Percentiles rank a stretch among this genome's conserved stretches.
phyloP scores from a whole-genome alignment of 2,888 invertebrate genomes.

The Drosophila formosana region DNA sequence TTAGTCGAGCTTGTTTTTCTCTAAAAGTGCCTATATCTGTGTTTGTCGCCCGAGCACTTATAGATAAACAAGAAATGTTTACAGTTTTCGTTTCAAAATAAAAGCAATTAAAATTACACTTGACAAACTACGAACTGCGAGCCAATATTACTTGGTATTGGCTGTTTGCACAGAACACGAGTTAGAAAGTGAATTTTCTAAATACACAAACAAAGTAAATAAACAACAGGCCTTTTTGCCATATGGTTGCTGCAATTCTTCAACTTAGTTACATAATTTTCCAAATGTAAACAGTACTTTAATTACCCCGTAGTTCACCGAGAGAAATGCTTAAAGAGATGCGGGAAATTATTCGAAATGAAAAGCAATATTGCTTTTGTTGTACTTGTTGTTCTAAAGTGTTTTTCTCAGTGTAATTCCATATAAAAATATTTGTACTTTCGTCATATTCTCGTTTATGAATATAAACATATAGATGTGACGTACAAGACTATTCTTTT shows the following conservation, averaged over 20 bases:
- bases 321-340: too few species aligned
- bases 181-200: slow-evolving; percentile 20
- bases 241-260: slow-evolving; percentile 3
- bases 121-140: background rate
- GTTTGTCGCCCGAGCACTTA: slow-evolving; percentile 23
- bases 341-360: too few species aligned
- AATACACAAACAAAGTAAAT: slow-evolving; percentile 2
- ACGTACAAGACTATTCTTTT: slow-evolving; percentile 12
- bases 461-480: background rate
- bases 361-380: too few species aligned
- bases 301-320: background rate
- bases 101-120: slow-evolving; percentile 33
- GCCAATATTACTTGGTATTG: background rate
- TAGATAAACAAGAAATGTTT: slow-evolving; percentile 50
- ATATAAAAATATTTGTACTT: background rate
- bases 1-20: slow-evolving; percentile 20
- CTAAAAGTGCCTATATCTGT: background rate
- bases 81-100: slow-evolving; percentile 21
- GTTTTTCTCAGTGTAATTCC: background rate
- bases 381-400: too few species aligned
- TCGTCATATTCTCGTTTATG: background rate
- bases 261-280: background rate
- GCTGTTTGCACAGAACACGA: slow-evolving; percentile 9
- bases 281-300: background rate
- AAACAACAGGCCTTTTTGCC: slow-evolving; percentile 7